Conservation (phyloP, 2,888 invertebrate species). For the Parnassius smintheus region DNA sequence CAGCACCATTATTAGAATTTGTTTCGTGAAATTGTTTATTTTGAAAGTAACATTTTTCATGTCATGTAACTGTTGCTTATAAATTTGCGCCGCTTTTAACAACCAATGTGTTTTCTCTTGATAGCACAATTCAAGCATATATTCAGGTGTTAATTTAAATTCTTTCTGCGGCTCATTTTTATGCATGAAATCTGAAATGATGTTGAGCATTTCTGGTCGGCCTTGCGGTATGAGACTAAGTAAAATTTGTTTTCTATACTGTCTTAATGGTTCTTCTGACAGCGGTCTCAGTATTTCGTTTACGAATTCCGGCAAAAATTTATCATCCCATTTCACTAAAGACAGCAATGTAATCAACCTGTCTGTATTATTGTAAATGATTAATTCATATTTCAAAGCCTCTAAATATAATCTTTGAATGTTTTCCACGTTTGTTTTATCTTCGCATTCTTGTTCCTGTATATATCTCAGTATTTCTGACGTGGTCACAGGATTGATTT, state of each 20-base stretch:
- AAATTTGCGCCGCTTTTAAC: conserved; percentile 69
- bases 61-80: conserved; percentile 68
- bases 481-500: conserved; percentile 67
- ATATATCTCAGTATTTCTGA: conserved; percentile 54
- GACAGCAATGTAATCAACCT: conserved; percentile 63
- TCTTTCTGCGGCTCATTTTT: conserved; percentile 67
- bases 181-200: conserved; percentile 60
- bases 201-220: conserved; percentile 57
- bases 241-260: conserved; percentile 70
- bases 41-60: conserved; percentile 74
- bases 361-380: conserved; percentile 55
- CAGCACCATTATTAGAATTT: conserved; percentile 73
- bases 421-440: conserved; percentile 45
- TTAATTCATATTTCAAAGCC: conserved; percentile 56
- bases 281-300: conserved; percentile 56
- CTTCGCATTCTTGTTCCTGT: conserved; percentile 44
- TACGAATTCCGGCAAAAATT: conserved; percentile 51
- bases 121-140: conserved; percentile 76
- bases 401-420: conserved; percentile 63
- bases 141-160: conserved; percentile 72
- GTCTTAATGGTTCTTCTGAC: conserved; percentile 60
- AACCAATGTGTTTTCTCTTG: conserved; percentile 74
- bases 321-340: conserved; percentile 58
- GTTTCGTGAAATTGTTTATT: conserved; percentile 75
- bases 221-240: conserved; percentile 65